A percentile compares a stretch with the other conserved stretches of the same genome.
These are phyloP conservation scores for Perccottus glenii DNA, from an alignment of 2,113 vertebrate genomes.

Conservation along the genomic window DNA sequence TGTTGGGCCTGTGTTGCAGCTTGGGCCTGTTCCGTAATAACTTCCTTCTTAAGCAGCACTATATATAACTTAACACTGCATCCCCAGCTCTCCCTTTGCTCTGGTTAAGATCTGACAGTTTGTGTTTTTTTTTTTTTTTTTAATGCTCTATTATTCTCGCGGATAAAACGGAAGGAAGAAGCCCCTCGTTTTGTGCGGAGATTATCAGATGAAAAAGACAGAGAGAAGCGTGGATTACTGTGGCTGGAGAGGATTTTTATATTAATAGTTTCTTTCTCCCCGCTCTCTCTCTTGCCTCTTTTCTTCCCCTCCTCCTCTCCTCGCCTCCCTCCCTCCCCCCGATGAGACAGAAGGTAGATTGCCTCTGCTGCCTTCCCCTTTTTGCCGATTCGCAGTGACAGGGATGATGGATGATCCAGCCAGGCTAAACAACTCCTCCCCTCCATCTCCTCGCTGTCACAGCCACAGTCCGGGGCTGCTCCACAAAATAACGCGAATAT, in stretches of 20 bases:
- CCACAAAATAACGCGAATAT: slow-evolving; percentile 81
- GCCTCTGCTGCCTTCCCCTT: slow-evolving; percentile 85
- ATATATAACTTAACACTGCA: slow-evolving; percentile 24
- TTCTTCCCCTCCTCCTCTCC: neutral
- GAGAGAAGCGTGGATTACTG: slow-evolving; percentile 75
- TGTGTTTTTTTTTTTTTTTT: slow-evolving; percentile 2
- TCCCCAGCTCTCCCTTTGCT: slow-evolving; percentile 6
- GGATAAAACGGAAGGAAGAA: slow-evolving; percentile 72
- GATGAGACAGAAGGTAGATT: slow-evolving; percentile 93
- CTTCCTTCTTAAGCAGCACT: neutral
- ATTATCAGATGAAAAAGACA: slow-evolving; percentile 75
- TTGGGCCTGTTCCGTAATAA: neutral
- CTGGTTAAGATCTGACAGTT: slow-evolving; percentile 37
- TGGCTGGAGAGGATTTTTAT: slow-evolving; percentile 87
- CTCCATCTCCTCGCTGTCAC: slow-evolving; percentile 89
- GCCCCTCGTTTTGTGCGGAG: slow-evolving; percentile 70
- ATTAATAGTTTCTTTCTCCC: slow-evolving; percentile 87
- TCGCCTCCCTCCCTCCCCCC: slow-evolving; percentile 50
- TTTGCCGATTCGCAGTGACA: slow-evolving; percentile 92
- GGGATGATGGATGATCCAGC: slow-evolving; percentile 97
- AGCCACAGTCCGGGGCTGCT: slow-evolving; percentile 85
- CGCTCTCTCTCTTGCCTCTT: neutral
- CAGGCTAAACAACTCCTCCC: slow-evolving; percentile 89
- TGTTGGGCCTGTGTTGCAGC: neutral
- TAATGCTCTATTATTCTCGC: slow-evolving; percentile 42